A percentile compares a stretch with the other conserved stretches of the same genome.
Evolutionary conservation across 1,140 invertebrate genomes (phyloP).

Genomic region (Leptoteleia sp.): DNA sequence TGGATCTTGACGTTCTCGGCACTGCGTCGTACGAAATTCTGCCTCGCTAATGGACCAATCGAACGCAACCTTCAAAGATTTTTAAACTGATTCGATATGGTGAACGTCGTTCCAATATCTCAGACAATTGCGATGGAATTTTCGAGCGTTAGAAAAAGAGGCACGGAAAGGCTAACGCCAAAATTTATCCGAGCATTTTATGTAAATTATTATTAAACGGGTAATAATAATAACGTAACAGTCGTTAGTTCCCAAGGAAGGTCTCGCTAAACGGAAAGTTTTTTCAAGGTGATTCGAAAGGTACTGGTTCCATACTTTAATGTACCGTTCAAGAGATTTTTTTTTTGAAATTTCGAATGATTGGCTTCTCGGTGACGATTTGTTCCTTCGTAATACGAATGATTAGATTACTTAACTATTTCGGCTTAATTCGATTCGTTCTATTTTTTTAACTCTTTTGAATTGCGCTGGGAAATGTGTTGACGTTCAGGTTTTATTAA

Average conservation of each 20-base stretch:
- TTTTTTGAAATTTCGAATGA: background rate
- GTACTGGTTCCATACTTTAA: slow-evolving; percentile 18
- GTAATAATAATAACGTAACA: background rate
- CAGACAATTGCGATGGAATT: slow-evolving; percentile 1
- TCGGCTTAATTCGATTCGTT: too few relatives aligned
- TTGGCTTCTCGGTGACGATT: slow-evolving; percentile 4
- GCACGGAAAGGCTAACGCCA: background rate
- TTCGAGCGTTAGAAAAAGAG: background rate
- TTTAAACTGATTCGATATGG: slow-evolving; percentile 33
- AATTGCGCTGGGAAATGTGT: too few relatives aligned
- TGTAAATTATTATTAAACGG: slow-evolving; percentile 5
- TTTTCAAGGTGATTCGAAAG: slow-evolving; percentile 41
- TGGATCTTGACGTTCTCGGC: slow-evolving; percentile 52
- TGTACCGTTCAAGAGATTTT: slow-evolving; percentile 1
- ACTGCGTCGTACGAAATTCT: slow-evolving; percentile 32
- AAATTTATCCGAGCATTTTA: background rate
- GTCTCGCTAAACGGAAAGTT: slow-evolving; percentile 24
- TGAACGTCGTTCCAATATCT: slow-evolving; percentile 16
- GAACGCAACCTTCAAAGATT: slow-evolving; percentile 21
- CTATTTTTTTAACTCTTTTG: too few relatives aligned
- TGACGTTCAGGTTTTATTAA: too few relatives aligned
- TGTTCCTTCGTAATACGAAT: too few relatives aligned
- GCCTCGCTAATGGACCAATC: slow-evolving; percentile 63
- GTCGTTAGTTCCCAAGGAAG: slow-evolving; percentile 19
- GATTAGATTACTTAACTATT: too few relatives aligned